phyloP scores from a whole-genome alignment of 2,888 invertebrate species.

The Thereva unica region DNA sequence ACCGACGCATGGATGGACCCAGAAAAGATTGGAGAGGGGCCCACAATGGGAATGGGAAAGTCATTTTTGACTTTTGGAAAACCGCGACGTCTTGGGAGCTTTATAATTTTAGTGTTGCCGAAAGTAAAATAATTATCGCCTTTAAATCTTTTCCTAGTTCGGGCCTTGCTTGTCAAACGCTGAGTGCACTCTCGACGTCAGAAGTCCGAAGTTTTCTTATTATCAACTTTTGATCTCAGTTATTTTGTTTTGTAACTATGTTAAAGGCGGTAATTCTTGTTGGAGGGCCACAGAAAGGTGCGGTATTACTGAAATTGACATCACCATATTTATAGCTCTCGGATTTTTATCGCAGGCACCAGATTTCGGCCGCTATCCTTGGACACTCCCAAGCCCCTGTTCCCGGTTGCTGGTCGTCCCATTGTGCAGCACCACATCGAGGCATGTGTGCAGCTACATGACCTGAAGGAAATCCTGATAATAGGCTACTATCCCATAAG shows the following conservation, averaged over 20 bases:
- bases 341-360: conserved; percentile 66
- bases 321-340: conserved; percentile 1
- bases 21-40: too few relatives aligned
- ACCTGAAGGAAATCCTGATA: conserved; percentile 87
- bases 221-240: conserved; percentile 3
- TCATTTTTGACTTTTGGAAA: too few relatives aligned
- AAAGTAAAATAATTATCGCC: too few relatives aligned
- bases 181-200: neutral
- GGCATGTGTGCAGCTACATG: conserved; percentile 78
- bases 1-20: too few relatives aligned
- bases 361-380: conserved; percentile 94
- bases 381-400: conserved; percentile 96
- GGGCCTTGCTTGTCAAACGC: too few relatives aligned
- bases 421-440: conserved; percentile 97
- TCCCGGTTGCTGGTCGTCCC: conserved; percentile 95
- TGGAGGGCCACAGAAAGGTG: conserved; percentile 94
- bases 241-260: conserved; percentile 58
- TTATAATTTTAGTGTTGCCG: too few relatives aligned
- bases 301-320: conserved; percentile 30
- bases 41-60: too few relatives aligned
- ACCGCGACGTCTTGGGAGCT: too few relatives aligned
- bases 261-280: conserved; percentile 88
- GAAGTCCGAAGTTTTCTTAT: conserved; percentile 23
- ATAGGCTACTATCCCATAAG: conserved; percentile 89
- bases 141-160: too few relatives aligned